A percentile compares a stretch with the other conserved stretches of the same genome.
phyloP scores from a whole-genome alignment of 1,140 invertebrate species.

The Hylaeus anthracinus region DNA sequence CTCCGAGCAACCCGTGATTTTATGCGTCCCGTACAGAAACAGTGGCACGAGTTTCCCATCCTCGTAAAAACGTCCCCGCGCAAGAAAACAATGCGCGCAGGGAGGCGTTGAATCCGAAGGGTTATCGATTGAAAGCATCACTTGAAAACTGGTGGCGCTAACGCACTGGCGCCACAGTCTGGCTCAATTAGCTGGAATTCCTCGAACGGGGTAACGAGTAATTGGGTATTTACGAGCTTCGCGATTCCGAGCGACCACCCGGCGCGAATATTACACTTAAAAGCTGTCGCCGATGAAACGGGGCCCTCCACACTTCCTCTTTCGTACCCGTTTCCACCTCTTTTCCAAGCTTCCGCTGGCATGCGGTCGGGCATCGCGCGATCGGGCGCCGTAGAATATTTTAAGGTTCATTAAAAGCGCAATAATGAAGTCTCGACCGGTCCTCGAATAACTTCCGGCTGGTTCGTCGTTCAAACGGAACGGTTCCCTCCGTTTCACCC shows the following conservation, averaged over 20 bases:
- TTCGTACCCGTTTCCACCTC: not conserved
- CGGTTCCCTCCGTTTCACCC: not conserved
- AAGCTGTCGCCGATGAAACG: constrained; percentile 34
- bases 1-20: too few relatives aligned
- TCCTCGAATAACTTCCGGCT: constrained; percentile 58
- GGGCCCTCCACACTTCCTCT: constrained; percentile 16
- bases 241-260: not conserved
- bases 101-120: constrained; percentile 11
- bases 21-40: too few relatives aligned
- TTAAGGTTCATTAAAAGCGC: constrained; percentile 69
- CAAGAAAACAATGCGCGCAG: constrained; percentile 12
- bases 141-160: not conserved
- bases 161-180: not conserved
- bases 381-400: constrained; percentile 59
- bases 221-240: constrained; percentile 58
- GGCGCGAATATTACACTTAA: constrained; percentile 40
- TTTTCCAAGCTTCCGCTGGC: constrained; percentile 16
- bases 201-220: constrained; percentile 37
- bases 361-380: not conserved
- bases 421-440: constrained; percentile 62
- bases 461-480: constrained; percentile 39
- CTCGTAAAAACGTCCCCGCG: too few relatives aligned
- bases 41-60: too few relatives aligned
- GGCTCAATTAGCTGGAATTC: constrained; percentile 28
- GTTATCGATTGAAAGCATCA: constrained; percentile 41